These are phyloP conservation scores for Channa argus DNA, from an alignment of 2,113 vertebrate species.

Conservation along the genomic window DNA sequence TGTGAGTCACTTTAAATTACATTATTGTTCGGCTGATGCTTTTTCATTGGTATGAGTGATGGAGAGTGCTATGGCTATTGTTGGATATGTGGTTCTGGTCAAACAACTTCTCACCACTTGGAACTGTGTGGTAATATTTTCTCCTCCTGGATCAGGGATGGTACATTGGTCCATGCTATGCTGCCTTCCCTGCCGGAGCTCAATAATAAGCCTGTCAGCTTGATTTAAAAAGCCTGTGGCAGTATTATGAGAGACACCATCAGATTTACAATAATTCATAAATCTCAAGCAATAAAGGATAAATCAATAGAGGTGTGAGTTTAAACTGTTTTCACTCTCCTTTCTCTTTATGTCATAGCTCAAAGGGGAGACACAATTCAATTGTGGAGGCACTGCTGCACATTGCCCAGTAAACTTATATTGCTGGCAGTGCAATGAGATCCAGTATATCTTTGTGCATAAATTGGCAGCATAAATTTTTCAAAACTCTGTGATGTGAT, in stretches of 20 bases:
- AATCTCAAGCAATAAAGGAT: conserved; percentile 76
- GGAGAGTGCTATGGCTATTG: conserved; percentile 39
- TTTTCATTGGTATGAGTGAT: conserved; percentile 55
- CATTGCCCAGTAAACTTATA: conserved; percentile 39
- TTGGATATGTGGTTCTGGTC: conserved; percentile 50
- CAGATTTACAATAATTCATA: conserved; percentile 80
- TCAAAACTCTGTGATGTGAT: conserved; percentile 8
- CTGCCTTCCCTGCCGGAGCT: conserved; percentile 46
- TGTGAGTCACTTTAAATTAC: conserved; percentile 27
- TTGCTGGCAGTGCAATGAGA: conserved; percentile 36
- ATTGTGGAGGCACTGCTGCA: conserved; percentile 48
- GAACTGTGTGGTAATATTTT: conserved; percentile 60
- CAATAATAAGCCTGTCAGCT: conserved; percentile 76
- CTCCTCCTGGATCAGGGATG: conserved; percentile 64
- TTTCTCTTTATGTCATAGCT: conserved; percentile 59
- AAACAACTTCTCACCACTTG: conserved; percentile 54
- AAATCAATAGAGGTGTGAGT: conserved; percentile 75
- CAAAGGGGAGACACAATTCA: conserved; percentile 60
- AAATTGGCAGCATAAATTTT: conserved; percentile 20
- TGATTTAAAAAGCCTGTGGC: conserved; percentile 77
- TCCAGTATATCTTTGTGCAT: not conserved
- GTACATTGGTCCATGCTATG: conserved; percentile 59
- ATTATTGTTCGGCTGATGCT: conserved; percentile 44
- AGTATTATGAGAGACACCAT: conserved; percentile 76
- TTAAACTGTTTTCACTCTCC: conserved; percentile 72